Evolutionary conservation across 2,113 vertebrate genomes (phyloP).

Genomic region (Pituophis catenifer): DNA sequence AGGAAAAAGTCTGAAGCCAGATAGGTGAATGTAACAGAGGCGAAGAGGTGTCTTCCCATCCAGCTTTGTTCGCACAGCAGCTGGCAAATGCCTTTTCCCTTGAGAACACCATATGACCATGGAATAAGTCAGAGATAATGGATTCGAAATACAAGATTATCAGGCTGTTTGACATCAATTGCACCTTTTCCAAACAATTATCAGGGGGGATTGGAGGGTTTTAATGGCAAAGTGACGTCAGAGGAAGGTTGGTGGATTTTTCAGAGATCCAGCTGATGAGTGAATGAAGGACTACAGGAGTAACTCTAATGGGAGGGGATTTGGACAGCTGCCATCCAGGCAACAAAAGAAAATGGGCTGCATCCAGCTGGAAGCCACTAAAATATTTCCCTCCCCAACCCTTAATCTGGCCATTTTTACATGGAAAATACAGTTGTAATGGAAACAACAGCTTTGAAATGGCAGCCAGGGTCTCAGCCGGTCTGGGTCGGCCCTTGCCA

Average conservation of each 20-base stretch:
- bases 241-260: background rate
- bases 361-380: background rate
- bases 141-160: background rate
- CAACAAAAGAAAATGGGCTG: background rate
- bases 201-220: background rate
- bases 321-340: background rate
- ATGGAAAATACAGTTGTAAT: background rate
- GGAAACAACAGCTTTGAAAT: background rate
- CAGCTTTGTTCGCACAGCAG: accelerated
- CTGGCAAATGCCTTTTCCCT: accelerated
- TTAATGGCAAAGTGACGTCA: background rate
- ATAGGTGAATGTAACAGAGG: background rate
- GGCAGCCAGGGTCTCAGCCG: background rate
- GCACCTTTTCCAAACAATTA: background rate
- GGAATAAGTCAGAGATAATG: background rate
- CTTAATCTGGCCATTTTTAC: background rate
- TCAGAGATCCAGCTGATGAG: accelerated
- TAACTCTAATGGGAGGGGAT: background rate
- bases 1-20: background rate
- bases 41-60: accelerated
- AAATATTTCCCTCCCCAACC: background rate
- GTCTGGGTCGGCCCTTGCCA: too few relatives aligned
- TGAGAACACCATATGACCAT: accelerated
- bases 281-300: accelerated
- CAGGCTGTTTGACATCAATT: constrained; percentile 9